Base-by-base conservation (phyloP, 2,888 invertebrate species). In the Apamea anceps region DNA sequence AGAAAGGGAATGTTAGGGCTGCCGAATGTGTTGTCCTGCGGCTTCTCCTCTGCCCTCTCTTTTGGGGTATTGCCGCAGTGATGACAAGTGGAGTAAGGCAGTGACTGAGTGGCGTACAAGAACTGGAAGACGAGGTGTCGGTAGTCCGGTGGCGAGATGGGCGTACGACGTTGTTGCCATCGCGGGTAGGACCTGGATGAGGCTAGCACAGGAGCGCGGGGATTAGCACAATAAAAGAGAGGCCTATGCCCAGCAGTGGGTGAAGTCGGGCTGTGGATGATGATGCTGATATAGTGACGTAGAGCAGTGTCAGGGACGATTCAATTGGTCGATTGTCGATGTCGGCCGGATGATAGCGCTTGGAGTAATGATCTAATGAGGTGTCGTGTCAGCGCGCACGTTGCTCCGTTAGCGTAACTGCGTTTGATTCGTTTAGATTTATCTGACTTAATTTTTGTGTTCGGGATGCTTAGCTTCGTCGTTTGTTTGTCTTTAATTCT, bases 291-390 rank as follows among this genome's bases (percentile, higher is more conserved):
- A 66, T 48, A 65, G 72, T 82, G 70, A 74, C 15, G 48, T 74
- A 77, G 42, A 71, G 66, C 72, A 80, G 80, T 71, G 84, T 81
- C 81, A 81, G 71, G 85, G 81, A 83, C 82, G 75, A 80, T 80
- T 85, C 88, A 91, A 91, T 91, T 90, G 90, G 87, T 89, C 85
- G 71, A 75, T 82, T 80, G 82, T 80, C 82, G 80, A 88, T 86
- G 86, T 86, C 74, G 85, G 85, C 92, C 91, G 93, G 92, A 93
- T 89, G 91, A 87, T 80, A 88, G 79, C 87, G 89, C 88, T 92
- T 91, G 88, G 60, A 82, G 82, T 87, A 91, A 91, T 88, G 84
- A 85, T 85, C 73, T 82, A 87, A 88, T 86, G 82, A 89, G 81
- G 76, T 85, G 75, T 78, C 76, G 82, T 81, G 80, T 86, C 87